These are phyloP conservation scores for Melanotaenia pygmaea DNA, from an alignment of 2,797 vertebrate species.

Conservation along the genomic window DNA sequence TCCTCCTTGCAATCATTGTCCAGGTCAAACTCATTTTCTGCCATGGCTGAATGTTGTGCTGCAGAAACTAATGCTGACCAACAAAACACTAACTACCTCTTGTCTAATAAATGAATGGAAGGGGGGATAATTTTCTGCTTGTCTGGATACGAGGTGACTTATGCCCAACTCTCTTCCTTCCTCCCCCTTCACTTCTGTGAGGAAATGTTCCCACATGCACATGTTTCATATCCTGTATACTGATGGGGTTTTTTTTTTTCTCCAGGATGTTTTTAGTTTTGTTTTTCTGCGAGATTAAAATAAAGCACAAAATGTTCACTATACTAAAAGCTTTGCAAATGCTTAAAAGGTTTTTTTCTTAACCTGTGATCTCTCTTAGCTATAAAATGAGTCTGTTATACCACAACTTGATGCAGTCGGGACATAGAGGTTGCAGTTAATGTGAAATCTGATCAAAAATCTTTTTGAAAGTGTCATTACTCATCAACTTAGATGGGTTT, in stretches of 20 bases:
- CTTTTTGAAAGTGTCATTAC: constrained; percentile 26
- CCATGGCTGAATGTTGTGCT: constrained; percentile 54
- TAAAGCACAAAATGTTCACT: constrained; percentile 23
- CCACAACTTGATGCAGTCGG: neutral
- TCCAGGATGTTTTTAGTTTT: constrained; percentile 36
- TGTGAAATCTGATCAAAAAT: constrained; percentile 23
- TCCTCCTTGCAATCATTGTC: neutral
- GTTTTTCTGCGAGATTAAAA: neutral
- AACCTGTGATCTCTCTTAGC: constrained; percentile 17
- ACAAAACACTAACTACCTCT: constrained; percentile 77
- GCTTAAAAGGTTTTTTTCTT: constrained; percentile 30
- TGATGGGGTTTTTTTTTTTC: constrained; percentile 33
- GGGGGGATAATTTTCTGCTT: constrained; percentile 85
- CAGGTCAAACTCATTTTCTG: constrained; percentile 22
- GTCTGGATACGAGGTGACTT: constrained; percentile 85
- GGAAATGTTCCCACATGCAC: constrained; percentile 34
- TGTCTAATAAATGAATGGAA: constrained; percentile 80
- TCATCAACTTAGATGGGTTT: constrained; percentile 16
- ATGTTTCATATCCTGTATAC: constrained; percentile 22
- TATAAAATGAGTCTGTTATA: constrained; percentile 25
- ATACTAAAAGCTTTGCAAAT: constrained; percentile 37
- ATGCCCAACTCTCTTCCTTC: constrained; percentile 72
- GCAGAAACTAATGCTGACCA: constrained; percentile 77
- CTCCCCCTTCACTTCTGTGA: constrained; percentile 41
- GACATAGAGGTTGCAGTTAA: constrained; percentile 20